Evolutionary conservation across 1,140 invertebrate genomes (phyloP).

Genomic region (Drosophila insularis): DNA sequence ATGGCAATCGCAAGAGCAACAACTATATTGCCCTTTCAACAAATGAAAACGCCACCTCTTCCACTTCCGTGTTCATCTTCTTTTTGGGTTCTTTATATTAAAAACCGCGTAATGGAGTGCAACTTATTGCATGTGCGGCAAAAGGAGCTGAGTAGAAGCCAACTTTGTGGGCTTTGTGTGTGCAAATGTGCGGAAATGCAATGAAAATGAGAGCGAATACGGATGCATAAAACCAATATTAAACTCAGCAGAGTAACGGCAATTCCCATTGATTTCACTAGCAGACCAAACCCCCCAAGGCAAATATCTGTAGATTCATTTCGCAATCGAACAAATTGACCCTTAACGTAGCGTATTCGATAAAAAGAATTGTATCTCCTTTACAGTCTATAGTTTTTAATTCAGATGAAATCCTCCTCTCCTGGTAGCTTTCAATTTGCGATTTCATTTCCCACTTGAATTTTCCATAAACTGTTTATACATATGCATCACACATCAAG

Average conservation of each 20-base stretch:
- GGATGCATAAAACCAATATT: slow-evolving; percentile 10
- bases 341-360: neutral
- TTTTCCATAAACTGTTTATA: too few relatives aligned
- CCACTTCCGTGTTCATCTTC: neutral
- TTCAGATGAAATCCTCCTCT: too few relatives aligned
- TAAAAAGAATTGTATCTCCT: neutral
- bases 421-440: too few relatives aligned
- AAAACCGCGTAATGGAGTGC: slow-evolving; percentile 70
- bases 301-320: neutral
- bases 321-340: neutral
- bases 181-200: slow-evolving; percentile 52
- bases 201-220: slow-evolving; percentile 50
- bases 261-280: slow-evolving; percentile 3
- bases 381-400: too few relatives aligned
- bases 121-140: slow-evolving; percentile 65
- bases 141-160: neutral
- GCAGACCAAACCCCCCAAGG: neutral
- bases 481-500: too few relatives aligned
- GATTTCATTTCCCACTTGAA: too few relatives aligned
- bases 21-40: slow-evolving; percentile 32
- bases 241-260: slow-evolving; percentile 2
- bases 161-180: slow-evolving; percentile 31
- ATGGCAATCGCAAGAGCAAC: slow-evolving; percentile 17
- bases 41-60: slow-evolving; percentile 34
- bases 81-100: slow-evolving; percentile 49